Evolutionary conservation across 2,113 vertebrate genomes (phyloP).

Genomic region (Hemiscyllium ocellatum): DNA sequence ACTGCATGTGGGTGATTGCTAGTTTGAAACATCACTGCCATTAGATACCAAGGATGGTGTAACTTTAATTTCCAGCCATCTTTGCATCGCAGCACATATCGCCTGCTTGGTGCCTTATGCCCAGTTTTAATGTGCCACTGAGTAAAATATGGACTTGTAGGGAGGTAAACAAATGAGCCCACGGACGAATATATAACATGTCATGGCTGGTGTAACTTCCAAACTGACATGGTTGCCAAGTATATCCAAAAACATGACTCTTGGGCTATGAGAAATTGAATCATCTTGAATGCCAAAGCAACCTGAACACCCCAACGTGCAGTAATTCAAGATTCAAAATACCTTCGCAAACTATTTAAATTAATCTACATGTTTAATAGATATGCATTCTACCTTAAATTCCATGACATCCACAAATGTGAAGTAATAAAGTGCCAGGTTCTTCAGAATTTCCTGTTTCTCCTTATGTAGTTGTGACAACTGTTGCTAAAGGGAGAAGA

Average conservation of each 20-base stretch:
- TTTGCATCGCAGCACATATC: not conserved
- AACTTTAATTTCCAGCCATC: too few relatives aligned
- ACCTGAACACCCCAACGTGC: not conserved
- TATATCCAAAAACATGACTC: not conserved
- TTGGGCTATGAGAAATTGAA: not conserved
- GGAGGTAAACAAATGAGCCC: not conserved
- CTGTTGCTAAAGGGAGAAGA: constrained; percentile 83
- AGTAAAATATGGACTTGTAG: not conserved
- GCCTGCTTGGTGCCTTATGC: not conserved
- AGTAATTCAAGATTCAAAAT: not conserved
- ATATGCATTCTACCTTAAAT: constrained; percentile 75
- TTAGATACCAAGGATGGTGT: not conserved
- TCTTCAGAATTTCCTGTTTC: constrained; percentile 98
- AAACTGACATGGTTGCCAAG: too few relatives aligned
- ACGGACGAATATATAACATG: not conserved
- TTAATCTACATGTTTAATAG: not conserved
- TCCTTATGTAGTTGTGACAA: constrained; percentile 97
- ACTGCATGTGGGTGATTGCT: not conserved
- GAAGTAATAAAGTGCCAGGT: constrained; percentile 96
- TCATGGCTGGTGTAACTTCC: not conserved
- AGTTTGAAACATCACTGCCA: not conserved
- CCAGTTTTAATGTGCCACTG: not conserved
- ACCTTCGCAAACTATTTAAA: not conserved
- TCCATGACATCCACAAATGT: constrained; percentile 99
- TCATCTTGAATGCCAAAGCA: not conserved